These are phyloP conservation scores for Drosophila athabasca DNA, from an alignment of 1,140 invertebrate genomes.

Conservation along the genomic window DNA sequence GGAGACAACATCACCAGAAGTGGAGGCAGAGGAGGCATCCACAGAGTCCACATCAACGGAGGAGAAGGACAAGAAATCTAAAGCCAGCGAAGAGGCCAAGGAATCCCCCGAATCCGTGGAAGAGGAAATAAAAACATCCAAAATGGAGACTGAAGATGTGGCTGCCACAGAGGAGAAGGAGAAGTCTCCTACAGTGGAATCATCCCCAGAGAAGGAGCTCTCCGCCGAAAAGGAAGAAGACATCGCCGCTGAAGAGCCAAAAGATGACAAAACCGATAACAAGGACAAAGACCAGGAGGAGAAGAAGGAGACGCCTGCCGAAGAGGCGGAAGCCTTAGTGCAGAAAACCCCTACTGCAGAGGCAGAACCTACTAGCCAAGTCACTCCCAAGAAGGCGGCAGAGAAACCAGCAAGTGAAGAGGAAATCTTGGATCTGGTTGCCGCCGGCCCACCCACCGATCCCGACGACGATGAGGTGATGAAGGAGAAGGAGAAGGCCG, in stretches of 20 bases:
- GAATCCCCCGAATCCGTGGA: neutral
- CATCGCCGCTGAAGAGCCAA: slow-evolving; percentile 58
- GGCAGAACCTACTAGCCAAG: slow-evolving; percentile 1
- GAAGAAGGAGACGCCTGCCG: slow-evolving; percentile 30
- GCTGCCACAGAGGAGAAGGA: neutral
- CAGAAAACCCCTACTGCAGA: slow-evolving; percentile 40
- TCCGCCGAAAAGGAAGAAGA: slow-evolving; percentile 38
- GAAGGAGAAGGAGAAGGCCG: slow-evolving; percentile 84
- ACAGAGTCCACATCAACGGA: slow-evolving; percentile 19
- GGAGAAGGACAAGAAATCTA: slow-evolving; percentile 9
- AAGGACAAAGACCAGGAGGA: slow-evolving; percentile 15
- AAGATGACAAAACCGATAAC: slow-evolving; percentile 41
- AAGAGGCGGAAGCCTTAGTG: slow-evolving; percentile 26
- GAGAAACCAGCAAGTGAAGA: slow-evolving; percentile 55
- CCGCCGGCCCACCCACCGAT: slow-evolving; percentile 56
- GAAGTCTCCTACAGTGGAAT: slow-evolving; percentile 11
- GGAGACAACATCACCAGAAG: too few species aligned
- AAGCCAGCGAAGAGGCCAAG: slow-evolving; percentile 16
- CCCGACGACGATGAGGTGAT: slow-evolving; percentile 81
- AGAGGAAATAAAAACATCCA: neutral
- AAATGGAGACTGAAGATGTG: slow-evolving; percentile 36
- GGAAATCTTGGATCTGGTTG: slow-evolving; percentile 71
- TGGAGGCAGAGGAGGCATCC: neutral
- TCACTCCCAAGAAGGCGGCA: slow-evolving; percentile 41
- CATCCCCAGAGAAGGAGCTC: neutral